These are phyloP conservation scores for Spermophilus dauricus DNA, from an alignment of 2,113 vertebrate species.

Conservation along the genomic window DNA sequence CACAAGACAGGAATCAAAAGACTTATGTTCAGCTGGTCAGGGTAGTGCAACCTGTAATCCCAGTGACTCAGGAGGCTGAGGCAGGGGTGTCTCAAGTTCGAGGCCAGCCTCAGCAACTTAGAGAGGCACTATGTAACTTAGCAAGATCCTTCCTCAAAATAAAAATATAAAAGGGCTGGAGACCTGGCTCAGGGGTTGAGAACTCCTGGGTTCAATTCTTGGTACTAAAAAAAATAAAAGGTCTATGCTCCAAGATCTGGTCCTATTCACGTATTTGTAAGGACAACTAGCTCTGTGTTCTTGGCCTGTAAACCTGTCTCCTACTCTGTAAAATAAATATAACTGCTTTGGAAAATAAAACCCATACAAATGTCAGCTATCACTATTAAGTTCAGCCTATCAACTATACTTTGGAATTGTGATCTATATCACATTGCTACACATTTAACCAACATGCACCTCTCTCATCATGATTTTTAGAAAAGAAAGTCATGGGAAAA, in stretches of 20 bases:
- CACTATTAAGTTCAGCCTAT: background rate
- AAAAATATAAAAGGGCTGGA: too few species aligned
- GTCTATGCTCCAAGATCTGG: background rate
- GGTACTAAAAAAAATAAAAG: too few species aligned
- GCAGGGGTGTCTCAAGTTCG: too few species aligned
- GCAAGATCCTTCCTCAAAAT: too few species aligned
- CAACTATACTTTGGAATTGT: background rate
- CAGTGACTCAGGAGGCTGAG: too few species aligned
- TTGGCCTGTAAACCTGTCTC: background rate
- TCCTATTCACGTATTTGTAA: background rate
- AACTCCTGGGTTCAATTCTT: too few species aligned
- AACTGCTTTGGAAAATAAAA: background rate
- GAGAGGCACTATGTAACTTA: too few species aligned
- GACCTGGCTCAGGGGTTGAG: too few species aligned
- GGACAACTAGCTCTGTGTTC: background rate
- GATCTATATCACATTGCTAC: background rate
- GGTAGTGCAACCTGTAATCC: too few species aligned
- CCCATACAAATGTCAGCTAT: background rate
- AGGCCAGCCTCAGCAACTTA: too few species aligned
- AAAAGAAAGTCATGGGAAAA: background rate
- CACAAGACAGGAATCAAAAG: background rate
- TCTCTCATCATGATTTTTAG: background rate
- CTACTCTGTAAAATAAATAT: background rate
- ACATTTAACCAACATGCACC: background rate
- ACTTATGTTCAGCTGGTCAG: too few species aligned